A percentile compares a stretch with the other conserved stretches of the same genome.
Evolutionary conservation across 2,888 invertebrate genomes (phyloP).

Genomic region (Tetramorium bicarinatum): DNA sequence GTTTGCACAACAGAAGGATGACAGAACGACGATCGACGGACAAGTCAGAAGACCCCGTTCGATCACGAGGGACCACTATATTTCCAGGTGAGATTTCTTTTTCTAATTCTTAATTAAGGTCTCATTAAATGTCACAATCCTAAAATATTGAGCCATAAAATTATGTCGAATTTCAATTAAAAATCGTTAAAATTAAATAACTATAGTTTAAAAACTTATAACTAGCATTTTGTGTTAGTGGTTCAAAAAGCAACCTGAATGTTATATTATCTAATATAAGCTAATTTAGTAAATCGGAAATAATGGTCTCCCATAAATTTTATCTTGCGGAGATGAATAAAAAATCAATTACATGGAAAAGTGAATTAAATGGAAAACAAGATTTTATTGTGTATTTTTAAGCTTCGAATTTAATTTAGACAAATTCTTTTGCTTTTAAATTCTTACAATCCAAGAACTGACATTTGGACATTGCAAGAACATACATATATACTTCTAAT

Average conservation of each 20-base stretch:
- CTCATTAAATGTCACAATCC: background rate
- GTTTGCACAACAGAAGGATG: constrained; percentile 73
- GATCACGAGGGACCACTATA: constrained; percentile 84
- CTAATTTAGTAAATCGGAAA: background rate
- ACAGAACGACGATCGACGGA: constrained; percentile 80
- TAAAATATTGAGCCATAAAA: background rate
- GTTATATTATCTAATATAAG: background rate
- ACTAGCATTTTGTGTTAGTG: background rate
- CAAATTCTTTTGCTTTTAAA: background rate
- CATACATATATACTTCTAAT: background rate
- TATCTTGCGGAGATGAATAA: background rate
- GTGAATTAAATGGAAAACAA: background rate
- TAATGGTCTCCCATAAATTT: background rate
- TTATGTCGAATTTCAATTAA: background rate
- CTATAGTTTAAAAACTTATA: background rate
- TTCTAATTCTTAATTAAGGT: background rate
- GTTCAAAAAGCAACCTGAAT: background rate
- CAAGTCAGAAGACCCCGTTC: constrained; percentile 80
- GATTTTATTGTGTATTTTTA: background rate
- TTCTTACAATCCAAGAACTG: background rate
- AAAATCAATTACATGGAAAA: background rate
- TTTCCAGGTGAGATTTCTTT: constrained; percentile 78
- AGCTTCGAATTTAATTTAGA: background rate
- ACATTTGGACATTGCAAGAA: background rate
- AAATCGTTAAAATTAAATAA: background rate